Evolutionary conservation across 2,888 invertebrate species (phyloP), one percentile per base, ranked within the genome.

Genomic region (Tromatobia lineatoria): DNA sequence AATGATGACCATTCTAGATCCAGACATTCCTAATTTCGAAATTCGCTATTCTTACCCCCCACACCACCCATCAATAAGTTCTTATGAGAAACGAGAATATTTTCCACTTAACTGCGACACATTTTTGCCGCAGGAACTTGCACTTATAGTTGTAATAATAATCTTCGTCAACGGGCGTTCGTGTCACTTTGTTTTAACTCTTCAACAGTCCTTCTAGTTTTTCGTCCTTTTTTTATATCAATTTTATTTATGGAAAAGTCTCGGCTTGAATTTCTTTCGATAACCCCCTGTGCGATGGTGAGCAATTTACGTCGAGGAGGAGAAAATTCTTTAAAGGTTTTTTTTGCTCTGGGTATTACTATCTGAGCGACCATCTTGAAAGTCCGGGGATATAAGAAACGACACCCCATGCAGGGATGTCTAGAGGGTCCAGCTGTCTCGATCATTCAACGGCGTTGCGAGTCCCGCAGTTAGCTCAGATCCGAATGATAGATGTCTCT

Each of bases 331-430:
- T 80, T 52, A 42, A 11, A 42, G n/a, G 45, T 45, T 69, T 80
- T 67, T 79, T 73, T 54, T 42, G 52, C 45, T 47, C 34, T 25
- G 34, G 0, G 25, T 23, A 34, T 59, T 23, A 23, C 34, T 34
- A 38, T 61, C 61, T 7, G 29, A 34, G 34, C n/a, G 6, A 38
- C n/a, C n/a, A 38, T 29, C 34, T 52, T 18, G 59, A 47, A 59
- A 61, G 59, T 13, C 23, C 29, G 61, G 47, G 18, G 66, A 47
- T 77, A 76, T 42, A 77, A 80, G 80, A 80, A 80, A 80, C 69
- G 82, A 25, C 75, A 82, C 85, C 85, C 85, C 85, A 85, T 85
- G 85, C 85, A 85, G 85, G 84, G 84, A 74, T 52, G 47, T 78
- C 82, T 78, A 64, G 84, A 78, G 42, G 78, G 75, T 82, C 81